Percentiles rank a stretch among this genome's conserved stretches.
phyloP scores from a whole-genome alignment of 2,113 vertebrate genomes.

The Leucopsar rothschildi region DNA sequence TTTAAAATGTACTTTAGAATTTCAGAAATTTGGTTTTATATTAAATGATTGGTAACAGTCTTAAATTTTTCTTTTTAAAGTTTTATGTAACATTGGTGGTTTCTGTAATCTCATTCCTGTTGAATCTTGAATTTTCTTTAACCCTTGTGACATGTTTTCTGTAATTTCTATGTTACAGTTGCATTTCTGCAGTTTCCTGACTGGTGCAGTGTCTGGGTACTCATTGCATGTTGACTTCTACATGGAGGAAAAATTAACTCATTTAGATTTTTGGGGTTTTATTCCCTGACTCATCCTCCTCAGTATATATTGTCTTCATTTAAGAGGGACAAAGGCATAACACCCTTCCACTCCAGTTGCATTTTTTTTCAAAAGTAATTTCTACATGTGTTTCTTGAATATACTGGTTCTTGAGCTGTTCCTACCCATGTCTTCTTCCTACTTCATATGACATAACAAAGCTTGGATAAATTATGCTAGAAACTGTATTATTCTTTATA shows the following conservation, averaged over 20 bases:
- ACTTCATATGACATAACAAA: not conserved
- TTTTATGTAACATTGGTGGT: not conserved
- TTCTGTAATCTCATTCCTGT: not conserved
- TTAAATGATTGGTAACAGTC: not conserved
- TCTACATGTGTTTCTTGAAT: not conserved
- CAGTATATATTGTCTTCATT: not conserved
- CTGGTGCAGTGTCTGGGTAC: not conserved
- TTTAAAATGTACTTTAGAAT: not conserved
- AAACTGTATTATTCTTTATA: not conserved
- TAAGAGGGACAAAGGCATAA: not conserved
- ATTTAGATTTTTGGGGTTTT: not conserved
- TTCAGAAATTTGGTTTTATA: not conserved
- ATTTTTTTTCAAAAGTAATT: not conserved
- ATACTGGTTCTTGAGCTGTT: not conserved
- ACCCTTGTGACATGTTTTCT: not conserved
- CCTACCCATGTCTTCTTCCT: not conserved
- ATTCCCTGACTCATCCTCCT: not conserved
- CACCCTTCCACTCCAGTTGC: not conserved
- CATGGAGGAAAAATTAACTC: not conserved
- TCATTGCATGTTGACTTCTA: not conserved
- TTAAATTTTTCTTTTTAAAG: not conserved
- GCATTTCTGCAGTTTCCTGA: not conserved
- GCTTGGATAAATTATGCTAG: not conserved
- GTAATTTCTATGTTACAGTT: not conserved
- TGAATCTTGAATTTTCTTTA: not conserved